phyloP scores from a whole-genome alignment of 2,113 vertebrate species.

The Nestor notabilis region DNA sequence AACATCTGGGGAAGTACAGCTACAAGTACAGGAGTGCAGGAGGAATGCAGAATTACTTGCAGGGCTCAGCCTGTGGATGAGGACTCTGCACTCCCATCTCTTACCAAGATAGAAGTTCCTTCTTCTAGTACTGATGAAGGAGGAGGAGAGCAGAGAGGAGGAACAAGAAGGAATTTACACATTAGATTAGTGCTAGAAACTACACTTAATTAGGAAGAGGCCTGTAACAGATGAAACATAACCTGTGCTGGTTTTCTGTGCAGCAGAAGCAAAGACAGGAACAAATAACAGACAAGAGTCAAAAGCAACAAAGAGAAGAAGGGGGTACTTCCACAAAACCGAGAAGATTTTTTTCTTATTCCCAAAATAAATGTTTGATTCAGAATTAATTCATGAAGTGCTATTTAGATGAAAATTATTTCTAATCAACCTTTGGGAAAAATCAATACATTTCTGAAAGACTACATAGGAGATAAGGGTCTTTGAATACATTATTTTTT shows the following conservation, averaged over 20 bases:
- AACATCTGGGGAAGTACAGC: background rate
- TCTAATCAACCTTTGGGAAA: conserved; percentile 29
- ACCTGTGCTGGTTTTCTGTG: background rate
- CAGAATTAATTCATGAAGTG: background rate
- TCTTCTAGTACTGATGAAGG: background rate
- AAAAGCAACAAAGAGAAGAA: background rate
- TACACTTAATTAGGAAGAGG: background rate
- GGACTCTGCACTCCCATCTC: background rate
- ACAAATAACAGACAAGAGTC: background rate
- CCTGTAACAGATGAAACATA: background rate
- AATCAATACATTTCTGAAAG: conserved; percentile 45
- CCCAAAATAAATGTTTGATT: conserved; percentile 24
- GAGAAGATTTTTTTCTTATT: background rate
- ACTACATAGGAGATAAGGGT: conserved; percentile 13
- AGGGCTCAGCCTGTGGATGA: background rate
- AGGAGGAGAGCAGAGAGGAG: background rate
- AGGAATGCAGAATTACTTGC: background rate
- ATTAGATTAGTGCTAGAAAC: background rate
- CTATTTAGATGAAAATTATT: conserved; percentile 48
- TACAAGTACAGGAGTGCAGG: background rate
- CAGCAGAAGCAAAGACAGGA: background rate
- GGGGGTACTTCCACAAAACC: background rate
- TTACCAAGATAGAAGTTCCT: background rate
- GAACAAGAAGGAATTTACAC: background rate
- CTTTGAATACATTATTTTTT: conserved; percentile 29